Percentiles rank a stretch among this genome's conserved stretches.
These are phyloP conservation scores for Acleris sparsana DNA, from an alignment of 2,888 invertebrate species.

Conservation along the genomic window DNA sequence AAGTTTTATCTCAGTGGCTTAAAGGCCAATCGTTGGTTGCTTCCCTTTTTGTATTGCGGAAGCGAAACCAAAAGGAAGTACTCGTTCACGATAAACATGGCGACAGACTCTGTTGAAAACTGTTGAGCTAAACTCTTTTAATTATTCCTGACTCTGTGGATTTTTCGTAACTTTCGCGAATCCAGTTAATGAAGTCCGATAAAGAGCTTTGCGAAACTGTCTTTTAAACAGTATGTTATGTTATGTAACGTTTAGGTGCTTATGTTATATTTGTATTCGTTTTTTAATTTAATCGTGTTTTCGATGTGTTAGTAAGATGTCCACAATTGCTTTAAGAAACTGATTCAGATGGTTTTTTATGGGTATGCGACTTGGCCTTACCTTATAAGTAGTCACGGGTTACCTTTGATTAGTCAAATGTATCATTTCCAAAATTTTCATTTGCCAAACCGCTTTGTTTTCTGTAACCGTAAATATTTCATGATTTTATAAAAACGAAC, in stretches of 20 bases:
- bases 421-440: too few relatives aligned
- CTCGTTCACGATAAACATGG: constrained; percentile 39
- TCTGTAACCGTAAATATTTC: too few relatives aligned
- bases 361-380: too few relatives aligned
- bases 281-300: too few relatives aligned
- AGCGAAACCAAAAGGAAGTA: constrained; percentile 19
- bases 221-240: constrained; percentile 15
- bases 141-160: constrained; percentile 40
- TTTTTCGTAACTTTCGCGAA: constrained; percentile 36
- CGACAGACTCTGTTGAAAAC: constrained; percentile 40
- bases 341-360: too few relatives aligned
- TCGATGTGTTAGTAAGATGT: too few relatives aligned
- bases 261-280: too few relatives aligned
- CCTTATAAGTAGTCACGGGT: too few relatives aligned
- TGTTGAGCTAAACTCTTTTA: constrained; percentile 44
- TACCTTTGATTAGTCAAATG: too few relatives aligned
- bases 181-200: constrained; percentile 37
- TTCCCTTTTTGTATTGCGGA: neutral
- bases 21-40: neutral
- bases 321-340: too few relatives aligned
- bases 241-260: neutral
- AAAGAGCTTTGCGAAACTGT: constrained; percentile 21
- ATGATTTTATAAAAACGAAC: too few relatives aligned
- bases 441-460: too few relatives aligned
- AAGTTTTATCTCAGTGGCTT: neutral